Percentiles rank a stretch among this genome's conserved stretches.
phyloP scores from a whole-genome alignment of 2,888 invertebrate species.

The Pecten maximus region DNA sequence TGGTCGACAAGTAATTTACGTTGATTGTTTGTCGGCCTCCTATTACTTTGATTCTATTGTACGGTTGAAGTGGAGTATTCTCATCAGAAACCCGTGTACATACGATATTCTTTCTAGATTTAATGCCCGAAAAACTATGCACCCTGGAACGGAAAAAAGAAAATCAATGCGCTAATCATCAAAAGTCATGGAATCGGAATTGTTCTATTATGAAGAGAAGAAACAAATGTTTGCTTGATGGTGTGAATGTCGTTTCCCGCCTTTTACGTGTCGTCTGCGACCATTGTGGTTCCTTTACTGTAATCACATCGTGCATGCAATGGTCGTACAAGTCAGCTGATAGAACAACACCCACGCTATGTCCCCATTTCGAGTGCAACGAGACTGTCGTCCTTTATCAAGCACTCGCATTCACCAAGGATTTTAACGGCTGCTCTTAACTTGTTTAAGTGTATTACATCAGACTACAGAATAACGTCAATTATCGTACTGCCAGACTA shows the following conservation, averaged over 20 bases:
- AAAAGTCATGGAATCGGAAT: conserved; percentile 4
- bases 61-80: not conserved
- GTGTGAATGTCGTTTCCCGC: not conserved
- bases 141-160: not conserved
- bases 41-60: not conserved
- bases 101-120: not conserved
- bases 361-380: too few relatives aligned
- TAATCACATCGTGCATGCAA: not conserved
- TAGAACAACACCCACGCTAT: not conserved
- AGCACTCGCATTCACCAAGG: too few relatives aligned
- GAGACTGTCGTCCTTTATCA: too few relatives aligned
- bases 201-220: not conserved
- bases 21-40: not conserved
- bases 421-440: too few relatives aligned
- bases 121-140: not conserved
- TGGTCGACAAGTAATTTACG: not conserved
- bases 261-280: not conserved
- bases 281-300: not conserved
- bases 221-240: not conserved
- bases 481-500: too few relatives aligned
- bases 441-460: too few relatives aligned
- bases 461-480: too few relatives aligned
- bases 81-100: not conserved
- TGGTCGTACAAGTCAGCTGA: not conserved
- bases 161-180: conserved; percentile 8